Conservation (phyloP, 2,888 invertebrate genomes). For the Ochlodes sylvanus region DNA sequence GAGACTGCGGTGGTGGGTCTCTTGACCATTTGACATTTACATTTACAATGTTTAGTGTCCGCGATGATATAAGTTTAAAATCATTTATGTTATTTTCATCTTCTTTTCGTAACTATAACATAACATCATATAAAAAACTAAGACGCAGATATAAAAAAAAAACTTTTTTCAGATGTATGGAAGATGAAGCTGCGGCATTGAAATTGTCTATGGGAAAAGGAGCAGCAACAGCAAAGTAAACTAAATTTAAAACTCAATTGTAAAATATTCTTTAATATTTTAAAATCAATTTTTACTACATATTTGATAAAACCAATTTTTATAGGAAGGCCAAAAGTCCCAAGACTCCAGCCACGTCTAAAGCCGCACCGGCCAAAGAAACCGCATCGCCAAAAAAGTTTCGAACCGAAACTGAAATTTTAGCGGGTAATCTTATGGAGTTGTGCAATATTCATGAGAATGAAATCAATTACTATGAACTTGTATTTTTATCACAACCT, state of each 20-base stretch:
- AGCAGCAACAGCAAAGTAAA: conserved; percentile 54
- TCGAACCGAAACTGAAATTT: conserved; percentile 70
- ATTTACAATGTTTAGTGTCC: no score
- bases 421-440: conserved; percentile 55
- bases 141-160: no score
- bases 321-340: conserved; percentile 63
- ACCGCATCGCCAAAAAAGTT: conserved; percentile 51
- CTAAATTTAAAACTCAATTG: conserved; percentile 47
- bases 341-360: conserved; percentile 46
- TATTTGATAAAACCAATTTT: conserved; percentile 18
- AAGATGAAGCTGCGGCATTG: conserved; percentile 56
- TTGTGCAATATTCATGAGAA: no score
- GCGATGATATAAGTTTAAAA: no score
- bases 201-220: conserved; percentile 48
- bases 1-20: no score
- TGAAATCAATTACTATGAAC: no score
- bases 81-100: no score
- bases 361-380: conserved; percentile 49
- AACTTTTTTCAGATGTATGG: conserved; percentile 54
- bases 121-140: no score
- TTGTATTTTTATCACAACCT: no score
- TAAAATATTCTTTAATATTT: neutral
- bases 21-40: no score
- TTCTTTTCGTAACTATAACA: no score
- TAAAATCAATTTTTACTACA: neutral